Base-by-base conservation (phyloP, 1,140 invertebrate species). In the Lordiphosa stackelbergi region DNA sequence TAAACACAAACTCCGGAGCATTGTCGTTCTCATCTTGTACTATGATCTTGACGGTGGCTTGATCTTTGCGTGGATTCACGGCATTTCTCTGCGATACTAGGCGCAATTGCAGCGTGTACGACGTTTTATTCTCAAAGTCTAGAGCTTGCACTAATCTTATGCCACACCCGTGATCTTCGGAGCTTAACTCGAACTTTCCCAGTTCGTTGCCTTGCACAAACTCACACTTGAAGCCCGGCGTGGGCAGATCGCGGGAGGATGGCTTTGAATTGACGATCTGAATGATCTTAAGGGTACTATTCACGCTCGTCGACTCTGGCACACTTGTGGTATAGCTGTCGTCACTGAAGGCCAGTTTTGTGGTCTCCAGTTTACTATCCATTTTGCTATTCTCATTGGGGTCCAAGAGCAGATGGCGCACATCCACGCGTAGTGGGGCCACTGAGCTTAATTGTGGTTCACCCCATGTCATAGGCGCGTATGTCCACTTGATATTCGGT, bases 21-120 rank as follows among this genome's bases (percentile, higher is more conserved):
- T 97, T 97, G 77, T 97, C 96, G 77, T 97, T 97, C 1, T 95
- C 91, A 84, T 97, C 96, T 0, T 93, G 88, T 0, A 98, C 92
- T 66, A 94, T 93, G 4, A 98, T 91, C 59, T 93, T 94, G 0
- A 98, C 91, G 75, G 92, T 91, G 0, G 94, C 92, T 7, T 90
- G 90, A 68, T 93, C 94, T 51, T 92, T 91, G 7, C 92, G 91
- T 0, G 92, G 92, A 88, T 95, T 95, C 4, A 95, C 90, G 5
- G 94, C 90, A 8, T 94, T 94, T 19, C 93, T 91, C 10, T 94
- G 89, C 0, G 95, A 94, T 13, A 93, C 91, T 1, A 96, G 86
- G 65, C 92, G 91, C 4, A 96, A 89, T 79, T 94, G 93, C n/a
- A 96, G 88, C 3, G 91, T 90, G 75, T 96, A 96, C 53, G 91